A percentile compares a stretch with the other conserved stretches of the same genome.
Evolutionary conservation across 2,888 invertebrate genomes (phyloP).

Genomic region (Agrilus biguttatus): DNA sequence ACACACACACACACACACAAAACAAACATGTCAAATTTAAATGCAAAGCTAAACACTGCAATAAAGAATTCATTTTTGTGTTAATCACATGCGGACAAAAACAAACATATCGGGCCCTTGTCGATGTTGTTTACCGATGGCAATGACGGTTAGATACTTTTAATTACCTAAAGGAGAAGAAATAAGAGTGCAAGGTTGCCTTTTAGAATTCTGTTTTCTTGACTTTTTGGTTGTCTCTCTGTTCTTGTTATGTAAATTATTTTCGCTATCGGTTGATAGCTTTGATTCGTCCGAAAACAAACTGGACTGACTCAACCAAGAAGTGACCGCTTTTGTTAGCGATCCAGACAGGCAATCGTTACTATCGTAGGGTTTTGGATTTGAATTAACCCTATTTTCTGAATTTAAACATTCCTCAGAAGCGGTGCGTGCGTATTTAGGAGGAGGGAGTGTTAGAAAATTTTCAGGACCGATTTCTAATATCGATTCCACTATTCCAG

Average conservation of each 20-base stretch:
- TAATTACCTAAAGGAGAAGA: constrained; percentile 18
- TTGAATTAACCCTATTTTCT: constrained; percentile 12
- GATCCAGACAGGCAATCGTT: constrained; percentile 22
- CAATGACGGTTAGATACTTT: background rate
- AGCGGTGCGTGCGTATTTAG: constrained; percentile 18
- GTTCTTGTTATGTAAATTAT: background rate
- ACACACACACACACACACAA: background rate
- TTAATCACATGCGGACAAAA: constrained; percentile 10
- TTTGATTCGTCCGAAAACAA: constrained; percentile 10
- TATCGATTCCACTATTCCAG: constrained; percentile 21
- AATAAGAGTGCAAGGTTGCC: constrained; percentile 15
- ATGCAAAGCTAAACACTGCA: too few species aligned
- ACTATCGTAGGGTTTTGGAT: constrained; percentile 20
- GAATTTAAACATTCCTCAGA: constrained; percentile 17
- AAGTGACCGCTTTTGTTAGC: constrained; percentile 26
- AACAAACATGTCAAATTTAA: background rate
- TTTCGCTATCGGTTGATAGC: too few species aligned
- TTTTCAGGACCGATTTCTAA: constrained; percentile 22
- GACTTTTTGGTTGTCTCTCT: background rate
- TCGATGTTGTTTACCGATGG: background rate
- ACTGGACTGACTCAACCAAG: constrained; percentile 26
- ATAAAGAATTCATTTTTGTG: constrained; percentile 4
- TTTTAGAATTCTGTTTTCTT: constrained; percentile 3
- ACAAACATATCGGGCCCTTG: constrained; percentile 32
- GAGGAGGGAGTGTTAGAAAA: constrained; percentile 16